Conservation (phyloP, 1,140 invertebrate species). For the Euschistus heros region DNA sequence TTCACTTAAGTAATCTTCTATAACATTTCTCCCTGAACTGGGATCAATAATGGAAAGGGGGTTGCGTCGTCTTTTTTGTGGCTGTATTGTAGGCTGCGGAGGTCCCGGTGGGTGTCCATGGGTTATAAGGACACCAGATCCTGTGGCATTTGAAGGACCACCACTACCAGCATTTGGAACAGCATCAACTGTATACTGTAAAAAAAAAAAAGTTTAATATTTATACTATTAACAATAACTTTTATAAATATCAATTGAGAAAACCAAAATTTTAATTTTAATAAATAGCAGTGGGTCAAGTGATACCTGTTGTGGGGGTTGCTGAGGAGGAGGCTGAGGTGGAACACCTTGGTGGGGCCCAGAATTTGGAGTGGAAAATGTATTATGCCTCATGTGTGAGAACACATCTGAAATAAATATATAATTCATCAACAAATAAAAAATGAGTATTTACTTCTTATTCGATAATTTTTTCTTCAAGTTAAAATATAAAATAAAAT, state of each 20-base stretch:
- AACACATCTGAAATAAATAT: background rate
- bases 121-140: background rate
- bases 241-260: background rate
- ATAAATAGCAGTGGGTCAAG: background rate
- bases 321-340: slow-evolving; percentile 2
- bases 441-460: too few species aligned
- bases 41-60: background rate
- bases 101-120: background rate
- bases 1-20: slow-evolving; percentile 1
- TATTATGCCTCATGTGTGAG: background rate
- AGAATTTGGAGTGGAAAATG: background rate
- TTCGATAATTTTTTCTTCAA: too few species aligned
- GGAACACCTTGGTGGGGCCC: background rate
- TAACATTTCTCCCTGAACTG: background rate
- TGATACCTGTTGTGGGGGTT: background rate
- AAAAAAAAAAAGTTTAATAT: background rate
- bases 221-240: background rate
- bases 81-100: background rate
- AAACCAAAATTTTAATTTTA: background rate
- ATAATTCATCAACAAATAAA: background rate
- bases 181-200: background rate
- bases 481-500: too few species aligned
- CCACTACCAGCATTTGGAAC: background rate
- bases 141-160: background rate
- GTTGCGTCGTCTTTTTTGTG: background rate